Base-by-base conservation (phyloP, 2,888 invertebrate genomes). In the Andrena dorsata region DNA sequence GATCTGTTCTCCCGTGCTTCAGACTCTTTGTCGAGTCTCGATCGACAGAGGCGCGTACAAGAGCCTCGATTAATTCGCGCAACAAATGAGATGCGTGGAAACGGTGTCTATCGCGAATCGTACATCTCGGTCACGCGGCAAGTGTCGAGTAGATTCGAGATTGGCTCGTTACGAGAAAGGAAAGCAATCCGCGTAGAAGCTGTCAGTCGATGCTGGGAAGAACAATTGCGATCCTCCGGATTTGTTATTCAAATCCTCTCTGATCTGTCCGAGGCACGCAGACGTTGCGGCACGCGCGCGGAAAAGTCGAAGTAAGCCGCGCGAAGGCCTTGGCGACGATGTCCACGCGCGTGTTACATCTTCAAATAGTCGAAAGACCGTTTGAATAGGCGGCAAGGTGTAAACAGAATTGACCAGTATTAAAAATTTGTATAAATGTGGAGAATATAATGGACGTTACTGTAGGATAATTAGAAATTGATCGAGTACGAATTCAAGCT, bases 201-300 rank as follows among this genome's bases (percentile, higher is more conserved):
- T 28, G 53, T 63, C 60, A 41, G 56, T 58, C 30, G 20, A n/a
- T 20, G 26, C 5, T 10, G 5, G 73, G 16, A 76, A 30, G 41
- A 80, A 77, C 73, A 83, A 80, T 41, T 80, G 28, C 20, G 65
- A 77, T 81, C 61, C 23, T 58, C 56, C 64, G 51, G 78, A 88
- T 88, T 88, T 88, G 84, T 84, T 85, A 88, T 88, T 88, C 86
- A 88, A 88, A 88, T 88, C 56, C 16, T n/a, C 28, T 47, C 28
- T 20, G 61, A 66, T 61, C 53, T 66, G 2, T 49, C 26, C 30
- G 28, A 8, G 30, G 61, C 75, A 63, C 63, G 58, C 32, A 32
- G 41, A 41, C 41, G 41, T 80, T 77, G 58, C 23, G 73, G 41
- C 41, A 26, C 49, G 32, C 6, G 53, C 63, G 74, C 4, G 56